Base-by-base conservation (phyloP, 2,113 vertebrate species). In the Cromileptes altivelis region DNA sequence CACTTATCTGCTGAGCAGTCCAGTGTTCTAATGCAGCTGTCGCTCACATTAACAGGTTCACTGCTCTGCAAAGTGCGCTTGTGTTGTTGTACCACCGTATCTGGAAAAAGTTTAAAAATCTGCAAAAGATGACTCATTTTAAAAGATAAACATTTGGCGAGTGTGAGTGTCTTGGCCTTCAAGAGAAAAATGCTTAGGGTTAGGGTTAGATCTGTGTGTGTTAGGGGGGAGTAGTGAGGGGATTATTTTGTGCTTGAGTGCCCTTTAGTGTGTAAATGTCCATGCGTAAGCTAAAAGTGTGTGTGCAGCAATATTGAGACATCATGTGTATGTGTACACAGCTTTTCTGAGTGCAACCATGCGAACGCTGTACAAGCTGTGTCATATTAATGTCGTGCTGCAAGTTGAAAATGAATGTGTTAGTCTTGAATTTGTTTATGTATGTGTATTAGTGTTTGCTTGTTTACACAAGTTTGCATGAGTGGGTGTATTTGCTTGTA, bases 231-330 rank as follows among this genome's bases (percentile, higher is more conserved):
- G 61, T 80, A 76, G 42, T 80, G 75, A 71, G 33, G 67, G 78
- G 83, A 90, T 90, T 91, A 90, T 77, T 89, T 76, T 87, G 79
- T 88, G 84, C 80, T 77, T 68, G 74, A 81, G 75, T 91, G 69
- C 70, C 75, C 80, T 74, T 91, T 88, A 92, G 75, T 84, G 80
- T 81, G 82, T 88, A 83, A 90, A 91, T 85, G 85, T 90, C 85
- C 64, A 55, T 74, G 72, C 33, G 64, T 84, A 89, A 90, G 90
- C 81, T 80, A 78, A 87, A 92, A 82, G 70, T 53, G 49, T 57
- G 60, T 72, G 70, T 57, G 57, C 21, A 42, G 52, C 63, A 23
- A 14, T 53, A 45, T 85, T 30, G 8, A 50, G n/a, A 47, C 62
- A 55, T 85, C 42, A 13, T 88, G 74, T 84, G 68, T 30, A 4